Conservation (phyloP, 2,888 invertebrate species). For the Lissonota sp. region DNA sequence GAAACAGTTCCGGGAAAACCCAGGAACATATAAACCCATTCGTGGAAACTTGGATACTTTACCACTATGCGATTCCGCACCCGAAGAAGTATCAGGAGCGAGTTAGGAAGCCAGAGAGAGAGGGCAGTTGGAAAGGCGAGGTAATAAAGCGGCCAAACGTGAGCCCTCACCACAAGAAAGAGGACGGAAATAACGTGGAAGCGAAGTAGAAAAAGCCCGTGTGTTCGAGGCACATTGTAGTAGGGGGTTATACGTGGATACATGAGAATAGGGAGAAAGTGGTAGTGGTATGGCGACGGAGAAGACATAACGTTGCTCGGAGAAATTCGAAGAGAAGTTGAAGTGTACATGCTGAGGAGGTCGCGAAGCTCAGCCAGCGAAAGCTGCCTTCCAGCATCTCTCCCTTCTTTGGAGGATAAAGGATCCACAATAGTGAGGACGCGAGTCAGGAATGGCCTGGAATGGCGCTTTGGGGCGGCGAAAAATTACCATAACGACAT, state of each 20-base stretch:
- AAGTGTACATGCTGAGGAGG: constrained; percentile 45
- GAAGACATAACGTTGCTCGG: constrained; percentile 43
- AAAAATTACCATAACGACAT: constrained; percentile 79
- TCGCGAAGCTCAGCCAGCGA: constrained; percentile 21
- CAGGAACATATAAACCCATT: neutral
- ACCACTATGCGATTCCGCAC: constrained; percentile 5
- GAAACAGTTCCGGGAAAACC: constrained; percentile 31
- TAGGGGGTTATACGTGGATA: neutral
- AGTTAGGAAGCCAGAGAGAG: no score
- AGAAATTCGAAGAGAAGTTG: constrained; percentile 50
- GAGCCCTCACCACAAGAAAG: constrained; percentile 22
- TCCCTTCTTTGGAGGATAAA: constrained; percentile 12
- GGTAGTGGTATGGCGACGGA: constrained; percentile 1
- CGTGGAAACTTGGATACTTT: neutral
- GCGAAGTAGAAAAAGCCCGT: constrained; percentile 25
- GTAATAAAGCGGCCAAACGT: constrained; percentile 45
- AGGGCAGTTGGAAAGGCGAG: constrained; percentile 4
- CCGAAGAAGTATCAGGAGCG: neutral
- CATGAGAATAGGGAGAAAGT: constrained; percentile 32
- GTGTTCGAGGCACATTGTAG: constrained; percentile 32
- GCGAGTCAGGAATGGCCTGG: constrained; percentile 39
- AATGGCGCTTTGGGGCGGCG: constrained; percentile 58
- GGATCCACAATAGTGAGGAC: constrained; percentile 35
- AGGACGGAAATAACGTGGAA: constrained; percentile 33
- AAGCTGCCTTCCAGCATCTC: constrained; percentile 2